Percentiles rank a stretch among this genome's conserved stretches.
These are phyloP conservation scores for Caenorhabditis panamensis DNA, from an alignment of 2,888 invertebrate genomes.

Conservation along the genomic window DNA sequence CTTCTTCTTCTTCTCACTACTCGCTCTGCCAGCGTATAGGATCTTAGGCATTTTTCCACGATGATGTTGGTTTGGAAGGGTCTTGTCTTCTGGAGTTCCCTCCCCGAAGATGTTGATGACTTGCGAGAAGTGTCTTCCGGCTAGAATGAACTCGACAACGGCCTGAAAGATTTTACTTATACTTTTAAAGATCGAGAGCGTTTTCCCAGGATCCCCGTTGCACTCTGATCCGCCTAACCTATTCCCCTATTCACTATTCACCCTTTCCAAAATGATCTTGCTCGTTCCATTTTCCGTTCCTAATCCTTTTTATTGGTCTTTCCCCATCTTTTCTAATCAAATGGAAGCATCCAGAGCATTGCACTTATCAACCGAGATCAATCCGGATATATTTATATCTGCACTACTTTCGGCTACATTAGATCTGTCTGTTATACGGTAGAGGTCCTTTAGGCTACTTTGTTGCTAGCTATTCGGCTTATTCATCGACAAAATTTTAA, in stretches of 20 bases:
- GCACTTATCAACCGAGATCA: slow-evolving; percentile 11
- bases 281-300: background rate
- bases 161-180: slow-evolving; percentile 62
- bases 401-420: background rate
- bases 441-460: too few relatives aligned
- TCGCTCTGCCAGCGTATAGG: slow-evolving; percentile 35
- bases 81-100: slow-evolving; percentile 51
- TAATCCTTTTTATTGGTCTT: background rate
- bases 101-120: slow-evolving; percentile 71
- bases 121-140: slow-evolving; percentile 69
- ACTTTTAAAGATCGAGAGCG: background rate
- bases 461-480: too few relatives aligned
- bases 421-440: background rate
- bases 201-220: background rate
- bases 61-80: slow-evolving; percentile 27
- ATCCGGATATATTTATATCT: background rate
- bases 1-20: slow-evolving; percentile 40
- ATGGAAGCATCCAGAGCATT: background rate
- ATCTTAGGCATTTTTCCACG: slow-evolving; percentile 49
- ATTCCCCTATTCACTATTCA: too few relatives aligned
- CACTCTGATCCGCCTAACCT: background rate
- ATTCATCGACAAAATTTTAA: background rate
- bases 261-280: background rate
- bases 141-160: slow-evolving; percentile 72
- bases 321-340: slow-evolving; percentile 5